Base-by-base conservation (phyloP, 2,113 vertebrate genomes). In the Aspiorhynchus laticeps region DNA sequence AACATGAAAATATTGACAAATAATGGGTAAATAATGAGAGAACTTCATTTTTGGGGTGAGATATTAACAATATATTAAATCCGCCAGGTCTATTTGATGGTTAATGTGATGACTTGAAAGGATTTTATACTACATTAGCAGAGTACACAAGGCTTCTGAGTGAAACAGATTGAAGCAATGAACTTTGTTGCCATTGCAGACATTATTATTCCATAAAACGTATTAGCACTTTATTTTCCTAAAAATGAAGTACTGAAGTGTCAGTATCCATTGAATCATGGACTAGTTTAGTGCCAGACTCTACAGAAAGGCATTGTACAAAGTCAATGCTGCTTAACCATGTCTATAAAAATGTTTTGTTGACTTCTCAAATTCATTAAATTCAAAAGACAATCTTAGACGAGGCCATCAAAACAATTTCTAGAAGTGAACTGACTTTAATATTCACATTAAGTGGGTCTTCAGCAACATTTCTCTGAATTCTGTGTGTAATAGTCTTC, bases 331-430 rank as follows among this genome's bases (percentile, higher is more conserved):
- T 26, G 11, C 56, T 80, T 63, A 63, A 80, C 10, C 9, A 3
- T 12, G n/a, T 61, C 53, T 80, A 41, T 61, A 38, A 41, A 80
- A 80, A 63, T 63, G 56, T 63, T 80, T 80, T 43, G 33, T 80
- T 38, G 12, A 41, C 24, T 63, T 81, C 56, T 80, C 7, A n/a
- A 43, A 81, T 17, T 41, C 78, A 80, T 81, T 28, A 19, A 26
- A 38, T 63, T 19, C 36, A 19, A 43, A n/a, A 63, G 59, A 43
- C 56, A 8, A 24, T 41, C 36, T 80, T n/a, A 8, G 28, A 7
- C 9, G 5, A 53, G 73, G 15, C 41, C 41, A 59, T 79, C 19
- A 38, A 38, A 43, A 41, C 21, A 43, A 17, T 63, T 14, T 41
- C 61, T 19, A 80, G 6, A 63, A 26, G 24, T 81, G 24, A 65